Evolutionary conservation across 2,113 vertebrate species (phyloP), one percentile per base, ranked within the genome.

Genomic region (Scortum barcoo): DNA sequence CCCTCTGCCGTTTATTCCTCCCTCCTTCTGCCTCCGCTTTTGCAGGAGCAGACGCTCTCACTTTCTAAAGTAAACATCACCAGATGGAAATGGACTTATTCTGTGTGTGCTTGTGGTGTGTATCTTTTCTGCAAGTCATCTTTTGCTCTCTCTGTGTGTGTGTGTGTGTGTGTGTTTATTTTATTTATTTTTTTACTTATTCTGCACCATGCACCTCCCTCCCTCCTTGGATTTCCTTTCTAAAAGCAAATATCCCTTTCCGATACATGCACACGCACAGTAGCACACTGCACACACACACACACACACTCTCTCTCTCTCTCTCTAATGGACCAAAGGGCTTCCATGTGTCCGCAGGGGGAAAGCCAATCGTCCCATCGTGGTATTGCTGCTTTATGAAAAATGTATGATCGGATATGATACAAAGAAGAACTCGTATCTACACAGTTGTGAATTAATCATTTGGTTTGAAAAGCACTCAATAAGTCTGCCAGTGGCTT

Each of bases 341-440:
- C 85, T 93, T 88, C 89, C 90, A 77, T 78, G 90, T 85, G 88
- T 90, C 91, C 86, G 61, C 13, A 30, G 78, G 85, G 80, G 86
- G 67, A 77, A 83, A 84, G 86, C 51, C 74, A 88, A 80, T 90
- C 60, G 70, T 84, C 84, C 89, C 75, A 58, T 84, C 28, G 30
- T 86, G 70, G 76, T 88, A 91, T 91, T 93, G 84, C 80, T 88
- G 65, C 90, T 80, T 86, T 87, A 94, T 96, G 92, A 95, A 96
- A 95, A 93, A 95, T 96, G 86, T 80, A 96, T 95, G 93, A 82
- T 72, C 54, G 83, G 92, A 95, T 92, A 88, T 91, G 92, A 95
- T 92, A 92, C 86, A 91, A 91, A 89, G 91, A 81, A 87, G 56
- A 90, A 83, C 76, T 88, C 76, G 84, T 85, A 88, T 89, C 83